phyloP scores from a whole-genome alignment of 1,140 invertebrate species.

The Dendroctonus ponderosae region DNA sequence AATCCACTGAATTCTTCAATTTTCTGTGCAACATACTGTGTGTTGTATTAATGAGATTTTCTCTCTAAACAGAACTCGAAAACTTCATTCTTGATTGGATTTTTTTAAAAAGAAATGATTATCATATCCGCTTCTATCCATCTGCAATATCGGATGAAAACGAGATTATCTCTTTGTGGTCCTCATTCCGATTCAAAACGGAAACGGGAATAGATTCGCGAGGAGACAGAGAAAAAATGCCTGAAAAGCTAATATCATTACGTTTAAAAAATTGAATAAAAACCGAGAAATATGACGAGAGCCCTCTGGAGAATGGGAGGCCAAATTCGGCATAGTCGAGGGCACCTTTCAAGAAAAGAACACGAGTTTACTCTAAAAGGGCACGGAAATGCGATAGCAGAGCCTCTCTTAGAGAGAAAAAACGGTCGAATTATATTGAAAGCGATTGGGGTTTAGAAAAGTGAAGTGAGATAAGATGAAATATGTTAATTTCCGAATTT shows the following conservation, averaged over 20 bases:
- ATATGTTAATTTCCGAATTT: background rate
- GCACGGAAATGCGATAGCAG: slow-evolving; percentile 16
- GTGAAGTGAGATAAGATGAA: background rate
- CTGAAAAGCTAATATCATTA: slow-evolving; percentile 26
- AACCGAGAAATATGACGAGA: slow-evolving; percentile 26
- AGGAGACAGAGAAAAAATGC: slow-evolving; percentile 11
- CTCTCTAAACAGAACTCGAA: too few species aligned
- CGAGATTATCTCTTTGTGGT: too few species aligned
- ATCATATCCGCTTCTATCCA: too few species aligned
- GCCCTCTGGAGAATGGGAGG: slow-evolving; percentile 1
- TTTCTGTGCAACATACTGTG: too few species aligned
- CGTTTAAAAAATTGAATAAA: slow-evolving; percentile 28
- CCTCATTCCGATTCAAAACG: too few species aligned
- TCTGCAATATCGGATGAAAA: too few species aligned
- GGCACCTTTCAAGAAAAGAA: slow-evolving; percentile 17
- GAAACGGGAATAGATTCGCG: background rate
- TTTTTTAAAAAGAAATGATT: too few species aligned
- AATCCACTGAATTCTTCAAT: too few species aligned
- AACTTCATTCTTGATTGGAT: too few species aligned
- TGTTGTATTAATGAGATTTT: too few species aligned
- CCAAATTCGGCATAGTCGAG: slow-evolving; percentile 9
- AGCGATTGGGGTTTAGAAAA: slow-evolving; percentile 11
- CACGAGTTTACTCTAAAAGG: slow-evolving; percentile 22
- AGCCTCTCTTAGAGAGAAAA: slow-evolving; percentile 3
- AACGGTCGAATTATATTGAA: slow-evolving; percentile 19